These are phyloP conservation scores for Oreotrochilus melanogaster DNA, from an alignment of 2,113 vertebrate genomes.

Conservation along the genomic window DNA sequence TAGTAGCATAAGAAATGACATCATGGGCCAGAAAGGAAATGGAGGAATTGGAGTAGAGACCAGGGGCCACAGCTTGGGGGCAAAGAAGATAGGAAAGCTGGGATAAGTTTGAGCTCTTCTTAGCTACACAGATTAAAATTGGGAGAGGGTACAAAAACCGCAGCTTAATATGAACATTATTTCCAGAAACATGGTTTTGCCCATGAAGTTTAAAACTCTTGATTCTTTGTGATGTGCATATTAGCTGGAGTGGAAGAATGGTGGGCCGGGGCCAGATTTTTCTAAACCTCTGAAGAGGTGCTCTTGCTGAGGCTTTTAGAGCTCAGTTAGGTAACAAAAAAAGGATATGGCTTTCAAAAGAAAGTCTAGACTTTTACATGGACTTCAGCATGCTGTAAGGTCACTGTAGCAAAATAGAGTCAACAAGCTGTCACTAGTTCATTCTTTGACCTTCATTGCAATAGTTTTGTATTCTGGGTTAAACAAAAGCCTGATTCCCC, in stretches of 20 bases:
- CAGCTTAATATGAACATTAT: background rate
- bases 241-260: background rate
- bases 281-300: background rate
- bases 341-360: background rate
- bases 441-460: background rate
- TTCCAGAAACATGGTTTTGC: background rate
- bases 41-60: background rate
- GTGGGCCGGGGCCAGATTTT: background rate
- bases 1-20: background rate
- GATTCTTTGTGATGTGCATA: background rate
- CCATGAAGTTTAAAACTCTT: background rate
- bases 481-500: background rate
- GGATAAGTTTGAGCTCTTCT: background rate
- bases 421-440: background rate
- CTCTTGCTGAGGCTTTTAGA: background rate
- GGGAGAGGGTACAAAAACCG: background rate
- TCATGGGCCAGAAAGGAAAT: conserved; percentile 11
- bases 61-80: background rate
- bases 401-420: background rate
- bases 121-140: background rate
- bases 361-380: background rate
- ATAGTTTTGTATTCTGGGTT: background rate
- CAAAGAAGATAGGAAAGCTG: background rate
- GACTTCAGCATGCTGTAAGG: background rate
- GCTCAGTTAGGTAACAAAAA: background rate